Evolutionary conservation across 2,797 vertebrate species (phyloP), one percentile per base, ranked within the genome.

Genomic region (Enteromius mattozi): DNA sequence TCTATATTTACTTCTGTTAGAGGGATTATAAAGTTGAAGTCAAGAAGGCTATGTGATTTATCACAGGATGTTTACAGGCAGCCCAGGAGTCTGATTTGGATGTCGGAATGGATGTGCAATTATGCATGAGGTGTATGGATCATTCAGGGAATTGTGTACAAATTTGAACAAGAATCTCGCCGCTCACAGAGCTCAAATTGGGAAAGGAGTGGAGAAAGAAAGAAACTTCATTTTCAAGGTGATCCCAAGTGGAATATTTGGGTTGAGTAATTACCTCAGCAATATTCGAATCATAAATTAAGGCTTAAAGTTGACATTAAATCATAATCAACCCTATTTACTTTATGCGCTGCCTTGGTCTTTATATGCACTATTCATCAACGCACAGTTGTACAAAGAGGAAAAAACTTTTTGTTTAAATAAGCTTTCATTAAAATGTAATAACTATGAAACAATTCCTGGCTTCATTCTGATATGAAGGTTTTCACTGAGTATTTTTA

Each of bases 1-100:
- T 45, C 66, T 51, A 74, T 47, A 79, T 69, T 59, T 49, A 83
- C 33, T 83, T 63, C 42, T 59, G 54, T 86, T 37, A 71, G 40
- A 16, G 37, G 59, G 40, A 68, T 80, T 69, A 68, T 78, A 45
- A 45, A 71, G 24, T n/a, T 68, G 10, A 82, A 78, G 68, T 42
- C 59, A 40, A 68, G 80, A 54, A 75, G 74, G 63, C 51, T 37
- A 35, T 78, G 51, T 35, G 85, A 83, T 74, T 78, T 65, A 51
- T 51, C 37, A 37, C 85, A 63, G 66, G 56, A 86, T 63, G 65
- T 77, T 45, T 72, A 81, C 79, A 61, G 80, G 70, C 74, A 78
- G 68, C 66, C 69, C 17, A 37, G 63, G 45, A n/a, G 33, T 40
- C 61, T 81, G 79, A 69, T 71, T 4, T 59, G 35, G n/a, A 76